These are phyloP conservation scores for Peromyscus californicus DNA, from an alignment of 2,113 vertebrate species.

Conservation along the genomic window DNA sequence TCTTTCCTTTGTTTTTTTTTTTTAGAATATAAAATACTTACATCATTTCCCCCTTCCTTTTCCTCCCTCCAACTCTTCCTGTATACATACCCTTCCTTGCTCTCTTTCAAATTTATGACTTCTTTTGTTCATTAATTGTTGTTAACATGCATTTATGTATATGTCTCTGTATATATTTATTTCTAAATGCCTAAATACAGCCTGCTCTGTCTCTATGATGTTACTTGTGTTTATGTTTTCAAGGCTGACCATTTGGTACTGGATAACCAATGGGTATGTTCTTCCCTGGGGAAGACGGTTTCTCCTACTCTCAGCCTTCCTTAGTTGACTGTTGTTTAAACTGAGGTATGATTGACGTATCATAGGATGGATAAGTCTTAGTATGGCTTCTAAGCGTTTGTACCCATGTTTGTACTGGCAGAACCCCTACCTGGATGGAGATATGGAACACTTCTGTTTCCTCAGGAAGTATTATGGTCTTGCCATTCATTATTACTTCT, in stretches of 20 bases:
- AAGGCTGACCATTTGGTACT: not conserved
- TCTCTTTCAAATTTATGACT: not conserved
- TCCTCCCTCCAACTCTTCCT: not conserved
- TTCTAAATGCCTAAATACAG: not conserved
- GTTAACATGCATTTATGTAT: not conserved
- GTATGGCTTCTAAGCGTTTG: not conserved
- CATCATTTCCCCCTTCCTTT: not conserved
- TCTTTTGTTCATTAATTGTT: not conserved
- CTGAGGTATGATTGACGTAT: not conserved
- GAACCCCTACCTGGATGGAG: not conserved
- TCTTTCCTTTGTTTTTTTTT: not conserved
- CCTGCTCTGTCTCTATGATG: not conserved
- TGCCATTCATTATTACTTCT: not conserved
- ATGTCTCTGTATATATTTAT: not conserved
- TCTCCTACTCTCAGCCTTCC: not conserved
- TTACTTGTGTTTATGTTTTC: not conserved
- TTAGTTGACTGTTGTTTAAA: not conserved
- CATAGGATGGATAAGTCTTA: not conserved
- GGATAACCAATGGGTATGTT: not conserved
- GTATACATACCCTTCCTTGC: not conserved
- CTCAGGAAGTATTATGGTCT: not conserved
- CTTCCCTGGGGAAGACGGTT: not conserved
- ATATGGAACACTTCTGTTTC: constrained; percentile 20
- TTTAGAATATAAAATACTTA: not conserved
- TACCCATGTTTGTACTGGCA: not conserved